Base-by-base conservation (phyloP, 2,888 invertebrate genomes). In the Griposia aprilina region DNA sequence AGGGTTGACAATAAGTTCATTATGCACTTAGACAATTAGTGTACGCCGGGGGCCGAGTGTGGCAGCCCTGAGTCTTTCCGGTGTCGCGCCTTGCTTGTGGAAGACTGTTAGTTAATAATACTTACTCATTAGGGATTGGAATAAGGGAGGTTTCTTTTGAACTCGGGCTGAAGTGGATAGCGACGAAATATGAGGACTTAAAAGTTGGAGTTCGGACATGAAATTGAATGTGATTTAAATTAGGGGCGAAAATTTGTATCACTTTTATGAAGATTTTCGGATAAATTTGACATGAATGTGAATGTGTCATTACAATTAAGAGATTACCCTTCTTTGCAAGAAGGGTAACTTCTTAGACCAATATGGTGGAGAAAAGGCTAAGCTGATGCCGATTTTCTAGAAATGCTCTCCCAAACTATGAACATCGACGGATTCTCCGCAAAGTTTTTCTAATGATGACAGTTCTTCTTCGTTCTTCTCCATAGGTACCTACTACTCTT, bases 11-110 rank as follows among this genome's bases (percentile, higher is more conserved):
- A 96, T 92, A 96, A 96, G 95, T 95, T 96, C 93, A 95, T 96
- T 96, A 96, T 96, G 93, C 96, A 96, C 96, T 96, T 96, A 96
- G 94, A 96, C 96, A 96, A 96, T 96, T 96, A 96, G 94, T 96
- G 96, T 95, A 96, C 93, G 94, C 95, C 92, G 85, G 92, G 90
- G 92, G 94, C 91, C 88, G 86, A 87, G 88, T 88, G 86, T 89
- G 93, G 92, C 92, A 91, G 91, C 95, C 94, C 91, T 92, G 90
- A 91, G 94, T 93, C 91, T 87, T 95, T 95, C 96, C 95, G 94
- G 91, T 89, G 91, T 92, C 85, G 90, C 91, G 92, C 93, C 92
- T 92, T 89, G 87, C 90, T 91, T 91, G 90, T 92, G 91, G 90
- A 74, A 68, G 79, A 82, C 80, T 88, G 84, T 87, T 84, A 75